Evolutionary conservation across 2,797 vertebrate genomes (phyloP), one percentile per base, ranked within the genome.

Genomic region (Halcyon chelicuti): DNA sequence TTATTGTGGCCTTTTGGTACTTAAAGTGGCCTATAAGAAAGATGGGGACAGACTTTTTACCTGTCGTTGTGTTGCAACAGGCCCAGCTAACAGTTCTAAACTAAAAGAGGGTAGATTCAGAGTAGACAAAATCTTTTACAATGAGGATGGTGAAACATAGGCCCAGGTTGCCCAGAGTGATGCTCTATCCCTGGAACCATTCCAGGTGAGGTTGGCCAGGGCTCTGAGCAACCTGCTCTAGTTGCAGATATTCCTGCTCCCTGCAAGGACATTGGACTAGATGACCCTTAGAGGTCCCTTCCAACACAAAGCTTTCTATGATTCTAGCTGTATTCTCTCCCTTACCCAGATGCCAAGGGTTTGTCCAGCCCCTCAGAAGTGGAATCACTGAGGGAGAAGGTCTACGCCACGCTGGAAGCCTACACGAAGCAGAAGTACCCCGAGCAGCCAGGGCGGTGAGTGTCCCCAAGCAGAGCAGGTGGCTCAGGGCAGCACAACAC

Each of bases 401-500:
- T 99, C 44, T 99, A 99, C 5, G 99, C 99, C 54, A 99, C 99
- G 0, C 97, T 99, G 49, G 99, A 99, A 97, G 99, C 99, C 37
- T 99, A 99, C 95, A 99, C 99, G 2, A 99, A 99, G 98, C 99
- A 99, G 93, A 99, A 99, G 95, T 99, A 99, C 91, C 99, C 99
- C 0, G 99, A 99, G 76, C 99, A 99, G 89, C 99, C 99, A 5
- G 99, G 99, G 97, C 99, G 99, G 99, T 99, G 97, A 98, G 97
- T 86, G 46, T 60, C 47, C 52, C 47, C 12, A 3, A 4, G 71
- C 12, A 8, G 25, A 31, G 51, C 26, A 28, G 46, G 37, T 22
- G 28, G 18, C 22, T 42, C 37, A 13, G 42, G 40, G 54, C 58
- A 66, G 51, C 40, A 4, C 22, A 5, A 2, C 1, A 12, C 58